These are phyloP conservation scores for Brenthis hecate DNA, from an alignment of 2,888 invertebrate species.

Conservation along the genomic window DNA sequence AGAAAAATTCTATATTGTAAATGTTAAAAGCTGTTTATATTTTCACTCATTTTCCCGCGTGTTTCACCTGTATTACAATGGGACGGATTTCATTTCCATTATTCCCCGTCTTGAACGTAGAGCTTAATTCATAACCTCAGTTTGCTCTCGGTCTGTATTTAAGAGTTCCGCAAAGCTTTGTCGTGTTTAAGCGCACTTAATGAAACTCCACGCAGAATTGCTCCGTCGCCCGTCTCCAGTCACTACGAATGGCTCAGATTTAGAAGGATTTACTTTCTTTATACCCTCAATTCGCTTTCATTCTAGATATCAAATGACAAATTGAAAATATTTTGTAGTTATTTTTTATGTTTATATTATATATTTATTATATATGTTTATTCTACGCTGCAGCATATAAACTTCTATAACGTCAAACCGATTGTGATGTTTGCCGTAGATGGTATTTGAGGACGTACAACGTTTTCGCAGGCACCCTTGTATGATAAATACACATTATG, in stretches of 20 bases:
- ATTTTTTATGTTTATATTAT: conserved; percentile 1
- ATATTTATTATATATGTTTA: neutral
- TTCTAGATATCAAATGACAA: conserved; percentile 46
- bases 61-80: conserved; percentile 26
- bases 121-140: conserved; percentile 46
- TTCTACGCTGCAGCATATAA: no score
- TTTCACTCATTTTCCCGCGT: conserved; percentile 8
- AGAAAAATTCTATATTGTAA: neutral
- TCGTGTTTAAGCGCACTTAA: conserved; percentile 64
- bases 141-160: conserved; percentile 41
- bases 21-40: conserved; percentile 20
- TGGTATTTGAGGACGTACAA: no score
- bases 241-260: conserved; percentile 53
- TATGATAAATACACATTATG: no score
- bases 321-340: conserved; percentile 2
- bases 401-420: no score
- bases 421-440: no score
- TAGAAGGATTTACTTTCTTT: conserved; percentile 57
- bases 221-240: conserved; percentile 45
- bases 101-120: conserved; percentile 20
- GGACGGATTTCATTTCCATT: conserved; percentile 27
- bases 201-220: conserved; percentile 61
- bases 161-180: conserved; percentile 54
- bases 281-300: conserved; percentile 53
- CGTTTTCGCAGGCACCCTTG: no score